Conservation (phyloP, 1,140 invertebrate genomes). For the Brachionus asplanchnoidis region DNA sequence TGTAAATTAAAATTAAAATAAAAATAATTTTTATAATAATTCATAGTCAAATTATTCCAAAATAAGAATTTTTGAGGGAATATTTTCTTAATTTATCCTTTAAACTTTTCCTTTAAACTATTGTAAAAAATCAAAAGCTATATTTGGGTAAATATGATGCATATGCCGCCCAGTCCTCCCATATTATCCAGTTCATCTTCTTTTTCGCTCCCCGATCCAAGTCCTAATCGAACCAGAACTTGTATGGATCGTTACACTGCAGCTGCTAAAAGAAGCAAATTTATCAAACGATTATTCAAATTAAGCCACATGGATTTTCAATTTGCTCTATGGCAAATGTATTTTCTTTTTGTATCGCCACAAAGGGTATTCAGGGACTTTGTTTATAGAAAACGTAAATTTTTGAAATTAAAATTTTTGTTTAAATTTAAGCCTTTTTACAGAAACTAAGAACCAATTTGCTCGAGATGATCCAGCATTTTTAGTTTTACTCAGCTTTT, state of each 20-base stretch:
- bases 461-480: constrained; percentile 98
- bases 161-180: neutral
- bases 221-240: neutral
- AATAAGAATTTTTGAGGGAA: neutral
- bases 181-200: neutral
- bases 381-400: constrained; percentile 92
- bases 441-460: constrained; percentile 96
- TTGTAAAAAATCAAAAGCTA: neutral
- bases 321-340: constrained; percentile 97
- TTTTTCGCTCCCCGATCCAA: constrained; percentile 12
- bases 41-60: constrained; percentile 2
- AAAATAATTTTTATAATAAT: neutral
- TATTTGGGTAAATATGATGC: constrained; percentile 5
- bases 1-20: neutral
- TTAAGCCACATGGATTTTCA: constrained; percentile 98
- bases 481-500: constrained; percentile 79
- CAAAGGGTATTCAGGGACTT: constrained; percentile 98
- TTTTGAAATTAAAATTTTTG: neutral
- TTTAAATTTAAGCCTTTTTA: constrained; percentile 51
- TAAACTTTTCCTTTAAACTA: neutral
- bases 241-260: constrained; percentile 57
- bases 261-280: constrained; percentile 85
- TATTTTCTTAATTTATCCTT: neutral
- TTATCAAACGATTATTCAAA: constrained; percentile 82
- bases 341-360: constrained; percentile 86